phyloP scores from a whole-genome alignment of 53 echinoderm and acorn worm genomes.

The Henricia sp. region DNA sequence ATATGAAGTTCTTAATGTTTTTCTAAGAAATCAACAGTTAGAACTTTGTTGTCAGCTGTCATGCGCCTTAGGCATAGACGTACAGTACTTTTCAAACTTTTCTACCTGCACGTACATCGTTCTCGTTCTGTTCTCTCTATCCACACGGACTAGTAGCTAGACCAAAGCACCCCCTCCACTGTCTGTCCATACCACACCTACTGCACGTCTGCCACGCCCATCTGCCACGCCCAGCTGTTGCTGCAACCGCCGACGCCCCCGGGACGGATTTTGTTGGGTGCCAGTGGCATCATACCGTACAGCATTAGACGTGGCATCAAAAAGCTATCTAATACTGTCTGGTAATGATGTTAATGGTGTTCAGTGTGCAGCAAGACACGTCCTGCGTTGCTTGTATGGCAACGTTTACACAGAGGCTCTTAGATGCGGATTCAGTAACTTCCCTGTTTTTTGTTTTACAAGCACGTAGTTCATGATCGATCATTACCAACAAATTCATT shows the following conservation, averaged over 20 bases:
- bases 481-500: too few relatives aligned
- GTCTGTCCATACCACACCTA: conserved; percentile 27
- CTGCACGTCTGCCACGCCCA: conserved; percentile 23
- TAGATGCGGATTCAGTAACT: too few relatives aligned
- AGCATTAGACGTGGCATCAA: conserved; percentile 97
- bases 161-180: conserved; percentile 45
- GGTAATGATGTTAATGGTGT: conserved; percentile 99
- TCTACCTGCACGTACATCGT: conserved; percentile 60
- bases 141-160: conserved; percentile 54
- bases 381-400: conserved; percentile 46
- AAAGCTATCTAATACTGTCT: conserved; percentile 99
- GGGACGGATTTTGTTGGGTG: conserved; percentile 55
- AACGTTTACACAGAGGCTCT: conserved; percentile 45
- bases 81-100: neutral
- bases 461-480: neutral
- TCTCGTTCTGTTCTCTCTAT: conserved; percentile 7
- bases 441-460: neutral
- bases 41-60: neutral
- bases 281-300: conserved; percentile 94
- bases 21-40: too few relatives aligned
- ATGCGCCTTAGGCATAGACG: conserved; percentile 27
- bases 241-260: conserved; percentile 58
- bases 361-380: conserved; percentile 47
- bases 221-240: conserved; percentile 13
- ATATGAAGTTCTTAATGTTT: too few relatives aligned